These are phyloP conservation scores for Scaptomyza pallida DNA, from an alignment of 1,140 invertebrate genomes.

Conservation along the genomic window DNA sequence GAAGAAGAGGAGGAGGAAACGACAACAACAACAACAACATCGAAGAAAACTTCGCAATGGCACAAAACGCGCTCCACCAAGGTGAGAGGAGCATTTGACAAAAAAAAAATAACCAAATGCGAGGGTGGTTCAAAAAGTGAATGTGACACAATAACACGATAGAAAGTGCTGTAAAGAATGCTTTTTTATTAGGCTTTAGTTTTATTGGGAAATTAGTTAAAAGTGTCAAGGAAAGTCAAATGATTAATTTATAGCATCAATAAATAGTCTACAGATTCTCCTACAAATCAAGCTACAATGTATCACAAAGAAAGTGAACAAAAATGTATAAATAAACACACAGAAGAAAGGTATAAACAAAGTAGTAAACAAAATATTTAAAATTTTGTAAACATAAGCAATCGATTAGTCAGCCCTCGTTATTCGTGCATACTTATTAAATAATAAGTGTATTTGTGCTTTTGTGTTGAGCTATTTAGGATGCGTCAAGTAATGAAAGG, in stretches of 20 bases:
- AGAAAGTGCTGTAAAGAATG: too few relatives aligned
- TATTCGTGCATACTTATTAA: background rate
- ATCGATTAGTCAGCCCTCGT: conserved; percentile 11
- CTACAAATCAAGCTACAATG: too few relatives aligned
- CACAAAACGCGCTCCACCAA: conserved; percentile 79
- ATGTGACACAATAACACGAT: too few relatives aligned
- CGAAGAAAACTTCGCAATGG: conserved; percentile 77
- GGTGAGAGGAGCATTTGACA: conserved; percentile 45
- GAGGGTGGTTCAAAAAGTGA: conserved; percentile 6
- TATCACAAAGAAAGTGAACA: too few relatives aligned
- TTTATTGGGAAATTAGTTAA: too few relatives aligned
- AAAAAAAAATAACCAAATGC: background rate
- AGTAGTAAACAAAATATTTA: background rate
- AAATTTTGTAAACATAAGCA: background rate
- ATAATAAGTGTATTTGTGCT: background rate
- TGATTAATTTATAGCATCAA: too few relatives aligned
- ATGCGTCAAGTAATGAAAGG: conserved; percentile 41
- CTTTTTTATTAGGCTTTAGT: too few relatives aligned
- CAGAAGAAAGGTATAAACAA: background rate
- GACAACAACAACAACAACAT: conserved; percentile 51
- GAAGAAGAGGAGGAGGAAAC: conserved; percentile 49
- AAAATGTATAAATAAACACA: too few relatives aligned
- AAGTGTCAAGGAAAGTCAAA: too few relatives aligned
- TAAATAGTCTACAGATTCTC: too few relatives aligned
- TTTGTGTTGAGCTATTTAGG: conserved; percentile 23